These are phyloP conservation scores for Haliclona indistincta DNA, from an alignment of 37 sponge, comb jelly and placozoan genomes.

Conservation along the genomic window DNA sequence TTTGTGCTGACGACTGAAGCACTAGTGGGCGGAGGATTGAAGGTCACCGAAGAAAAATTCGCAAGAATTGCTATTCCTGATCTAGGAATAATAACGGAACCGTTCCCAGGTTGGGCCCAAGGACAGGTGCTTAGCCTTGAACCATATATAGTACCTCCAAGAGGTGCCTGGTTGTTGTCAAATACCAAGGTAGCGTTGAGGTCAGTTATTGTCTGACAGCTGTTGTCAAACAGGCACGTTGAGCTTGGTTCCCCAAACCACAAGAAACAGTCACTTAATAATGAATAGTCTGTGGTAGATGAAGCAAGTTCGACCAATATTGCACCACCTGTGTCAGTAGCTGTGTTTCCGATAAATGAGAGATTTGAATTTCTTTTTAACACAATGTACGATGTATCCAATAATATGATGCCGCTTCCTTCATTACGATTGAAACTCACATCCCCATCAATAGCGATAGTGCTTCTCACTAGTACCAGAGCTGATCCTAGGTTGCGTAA, in stretches of 20 bases:
- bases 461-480: not conserved
- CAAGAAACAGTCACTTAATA: constrained; percentile 9
- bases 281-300: not conserved
- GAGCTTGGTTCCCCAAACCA: not conserved
- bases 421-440: constrained; percentile 8
- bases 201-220: not conserved
- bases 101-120: not conserved
- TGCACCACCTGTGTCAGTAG: constrained; percentile 23
- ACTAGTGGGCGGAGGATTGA: not conserved
- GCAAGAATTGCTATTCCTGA: not conserved
- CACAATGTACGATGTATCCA: not conserved
- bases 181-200: not conserved
- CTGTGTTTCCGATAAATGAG: constrained; percentile 10
- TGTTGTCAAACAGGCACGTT: not conserved
- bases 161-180: not conserved
- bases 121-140: constrained; percentile 1
- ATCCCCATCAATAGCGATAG: not conserved
- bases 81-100: not conserved
- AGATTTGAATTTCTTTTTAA: not conserved
- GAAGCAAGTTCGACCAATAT: not conserved
- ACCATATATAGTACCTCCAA: constrained; percentile 10
- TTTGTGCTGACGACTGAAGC: constrained; percentile 1
- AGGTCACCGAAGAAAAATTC: not conserved
- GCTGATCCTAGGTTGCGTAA: not conserved
- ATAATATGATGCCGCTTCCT: constrained; percentile 21